A percentile compares a stretch with the other conserved stretches of the same genome.
Conservation (phyloP, 2,888 invertebrate species). For the Luperina testacea region DNA sequence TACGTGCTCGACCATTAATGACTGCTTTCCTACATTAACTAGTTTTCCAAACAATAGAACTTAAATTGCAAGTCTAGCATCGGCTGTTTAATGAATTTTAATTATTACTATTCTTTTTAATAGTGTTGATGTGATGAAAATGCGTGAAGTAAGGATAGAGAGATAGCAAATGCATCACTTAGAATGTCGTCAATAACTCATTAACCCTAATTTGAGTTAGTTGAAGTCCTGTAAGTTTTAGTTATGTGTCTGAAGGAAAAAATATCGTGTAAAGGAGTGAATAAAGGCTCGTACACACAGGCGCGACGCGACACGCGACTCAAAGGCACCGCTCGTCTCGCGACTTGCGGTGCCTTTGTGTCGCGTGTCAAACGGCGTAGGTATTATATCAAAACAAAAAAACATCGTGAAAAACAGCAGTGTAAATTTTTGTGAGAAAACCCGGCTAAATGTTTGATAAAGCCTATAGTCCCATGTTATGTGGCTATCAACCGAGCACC, state of each 20-base stretch:
- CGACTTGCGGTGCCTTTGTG: too few species aligned
- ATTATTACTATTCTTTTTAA: not conserved
- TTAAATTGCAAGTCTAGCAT: not conserved
- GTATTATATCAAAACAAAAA: too few species aligned
- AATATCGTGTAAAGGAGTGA: not conserved
- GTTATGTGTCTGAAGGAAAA: not conserved
- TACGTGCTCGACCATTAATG: slow-evolving; percentile 68
- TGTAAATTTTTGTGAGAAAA: too few species aligned
- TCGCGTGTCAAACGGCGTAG: too few species aligned
- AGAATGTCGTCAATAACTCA: slow-evolving; percentile 41
- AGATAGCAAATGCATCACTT: slow-evolving; percentile 7
- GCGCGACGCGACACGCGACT: too few species aligned
- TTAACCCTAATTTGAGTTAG: slow-evolving; percentile 28
- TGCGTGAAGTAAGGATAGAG: not conserved
- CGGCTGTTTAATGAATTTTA: not conserved
- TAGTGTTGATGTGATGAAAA: slow-evolving; percentile 13
- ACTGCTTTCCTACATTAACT: slow-evolving; percentile 29
- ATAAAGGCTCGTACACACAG: too few species aligned
- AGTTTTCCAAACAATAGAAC: not conserved
- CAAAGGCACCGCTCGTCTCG: too few species aligned
- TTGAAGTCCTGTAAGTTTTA: slow-evolving; percentile 6
- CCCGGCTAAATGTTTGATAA: too few species aligned
- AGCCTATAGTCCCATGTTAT: too few species aligned
- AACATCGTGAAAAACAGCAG: too few species aligned
- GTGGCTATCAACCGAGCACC: too few species aligned